Percentiles rank a stretch among this genome's conserved stretches.
These are phyloP conservation scores for Synchiropus splendidus DNA, from an alignment of 2,113 vertebrate genomes.

Conservation along the genomic window DNA sequence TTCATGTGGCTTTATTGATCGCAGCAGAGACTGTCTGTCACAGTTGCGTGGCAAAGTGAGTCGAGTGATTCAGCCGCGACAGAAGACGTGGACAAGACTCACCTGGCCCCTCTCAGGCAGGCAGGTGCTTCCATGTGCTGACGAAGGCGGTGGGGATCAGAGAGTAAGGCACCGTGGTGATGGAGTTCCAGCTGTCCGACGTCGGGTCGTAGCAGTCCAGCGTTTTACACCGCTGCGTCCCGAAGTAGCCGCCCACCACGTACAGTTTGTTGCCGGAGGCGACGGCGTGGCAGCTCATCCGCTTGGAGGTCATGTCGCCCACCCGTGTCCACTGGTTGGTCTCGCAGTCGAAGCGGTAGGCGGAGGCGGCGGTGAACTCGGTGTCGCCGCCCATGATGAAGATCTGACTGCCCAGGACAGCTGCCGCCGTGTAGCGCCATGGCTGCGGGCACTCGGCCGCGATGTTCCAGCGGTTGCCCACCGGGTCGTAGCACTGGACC, in stretches of 20 bases:
- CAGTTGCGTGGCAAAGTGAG: background rate
- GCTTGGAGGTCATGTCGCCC: constrained; percentile 92
- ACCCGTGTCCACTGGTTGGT: constrained; percentile 84
- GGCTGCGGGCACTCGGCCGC: constrained; percentile 88
- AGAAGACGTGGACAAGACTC: background rate
- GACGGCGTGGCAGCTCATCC: constrained; percentile 91
- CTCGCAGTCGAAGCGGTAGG: constrained; percentile 91
- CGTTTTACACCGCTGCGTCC: constrained; percentile 89
- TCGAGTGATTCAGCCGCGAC: background rate
- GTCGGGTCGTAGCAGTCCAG: constrained; percentile 92
- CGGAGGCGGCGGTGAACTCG: constrained; percentile 83
- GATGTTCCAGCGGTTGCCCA: constrained; percentile 81
- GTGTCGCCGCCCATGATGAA: constrained; percentile 97
- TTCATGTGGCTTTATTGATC: no score
- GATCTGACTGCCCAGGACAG: constrained; percentile 89
- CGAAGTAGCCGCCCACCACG: constrained; percentile 91
- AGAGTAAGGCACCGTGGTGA: constrained; percentile 92
- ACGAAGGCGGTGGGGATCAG: constrained; percentile 94
- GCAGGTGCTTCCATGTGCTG: constrained; percentile 94
- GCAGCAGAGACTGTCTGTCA: constrained; percentile 5
- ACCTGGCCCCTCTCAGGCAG: constrained; percentile 58
- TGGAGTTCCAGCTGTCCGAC: constrained; percentile 85
- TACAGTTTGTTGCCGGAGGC: constrained; percentile 93
- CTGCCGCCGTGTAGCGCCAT: constrained; percentile 88
- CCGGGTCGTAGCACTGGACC: constrained; percentile 85